Evolutionary conservation across 2,797 vertebrate species (phyloP), one percentile per base, ranked within the genome.

Genomic region (Cyprinodon diabolis): DNA sequence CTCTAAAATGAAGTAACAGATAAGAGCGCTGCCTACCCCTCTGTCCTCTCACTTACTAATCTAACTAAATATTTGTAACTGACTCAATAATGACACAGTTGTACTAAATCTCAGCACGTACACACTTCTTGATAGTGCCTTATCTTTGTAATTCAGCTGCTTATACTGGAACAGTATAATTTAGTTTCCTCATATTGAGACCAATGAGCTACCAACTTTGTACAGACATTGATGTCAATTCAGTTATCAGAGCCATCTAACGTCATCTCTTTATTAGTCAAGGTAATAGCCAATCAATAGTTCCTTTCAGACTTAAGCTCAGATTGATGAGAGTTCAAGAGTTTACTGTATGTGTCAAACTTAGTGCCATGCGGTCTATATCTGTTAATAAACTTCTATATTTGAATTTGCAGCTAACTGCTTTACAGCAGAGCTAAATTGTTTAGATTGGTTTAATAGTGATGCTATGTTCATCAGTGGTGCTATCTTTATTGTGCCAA

Each of bases 251-350:
- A 25, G 55, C 2, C 45, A 52, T 3, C 74, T 78, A 63, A 57
- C 37, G 58, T 58, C 43, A 79, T 78, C 19, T 49, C 13, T 76
- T 79, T 75, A 75, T 77, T 80, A 45, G 17, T 74, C 68, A 74
- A 68, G 43, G 25, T 69, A 77, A 87, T 69, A 5, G n/a, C 65
- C 17, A 15, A 71, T 86, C 69, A 77, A 74, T 79, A 79, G n/a
- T 68, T 63, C 19, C 19, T 0, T 65, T 0, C 21, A 11, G 78
- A 67, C 66, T 80, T 80, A 86, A 80, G 82, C 86, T 68, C 75
- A 79, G 51, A 62, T 48, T 52, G 54, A 62, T 71, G 52, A 4
- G 7, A 54, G 45, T 54, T 40, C 47, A 30, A 54, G 2, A 15
- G 23, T 17, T 63, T 45, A 3, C 37, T 45, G 70, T 65, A 37